Base-by-base conservation (phyloP, 2,113 vertebrate species). In the Macquaria ambigua region DNA sequence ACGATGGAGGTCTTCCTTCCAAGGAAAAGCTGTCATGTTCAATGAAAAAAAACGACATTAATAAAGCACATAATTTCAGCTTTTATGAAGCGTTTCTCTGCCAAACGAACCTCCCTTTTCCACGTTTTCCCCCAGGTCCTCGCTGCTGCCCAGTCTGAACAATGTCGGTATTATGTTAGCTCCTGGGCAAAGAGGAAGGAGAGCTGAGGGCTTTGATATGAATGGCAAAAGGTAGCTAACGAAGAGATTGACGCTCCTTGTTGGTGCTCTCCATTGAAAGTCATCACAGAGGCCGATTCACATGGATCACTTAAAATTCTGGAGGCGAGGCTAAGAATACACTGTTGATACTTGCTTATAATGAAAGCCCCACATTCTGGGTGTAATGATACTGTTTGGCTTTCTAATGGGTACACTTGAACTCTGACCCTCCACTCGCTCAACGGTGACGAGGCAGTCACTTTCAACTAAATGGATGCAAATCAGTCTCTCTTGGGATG, bases 271-370 rank as follows among this genome's bases (percentile, higher is more conserved):
- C 91, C 80, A 92, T 93, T 89, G 86, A 92, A 88, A 92, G 88
- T 82, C 84, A 87, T 89, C 88, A 93, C 90, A 93, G 90, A 87
- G 88, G 85, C 83, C 34, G 64, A 90, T 95, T 96, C 95, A 95
- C 91, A 90, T 72, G 84, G 88, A 89, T 94, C 92, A 89, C 93
- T 95, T 95, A 92, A 93, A 90, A 96, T 96, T 95, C 94, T 88
- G 80, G 85, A 89, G 90, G 89, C 71, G 55, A 34, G 77, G 78
- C 88, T 74, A 58, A 88, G 90, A 91, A 93, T 83, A 82, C 82
- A 48, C 89, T 74, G 86, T 89, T 91, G 90, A 90, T 91, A 72
- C 90, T 92, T 76, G 78, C 74, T 87, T 76, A 90, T 89, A 92
- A 92, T 87, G 91, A 94, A 81, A 90, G 88, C 73, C 79, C 86